Percentiles rank a stretch among this genome's conserved stretches.
Evolutionary conservation across 2,888 invertebrate genomes (phyloP).

Genomic region (Bedellia somnulentella): DNA sequence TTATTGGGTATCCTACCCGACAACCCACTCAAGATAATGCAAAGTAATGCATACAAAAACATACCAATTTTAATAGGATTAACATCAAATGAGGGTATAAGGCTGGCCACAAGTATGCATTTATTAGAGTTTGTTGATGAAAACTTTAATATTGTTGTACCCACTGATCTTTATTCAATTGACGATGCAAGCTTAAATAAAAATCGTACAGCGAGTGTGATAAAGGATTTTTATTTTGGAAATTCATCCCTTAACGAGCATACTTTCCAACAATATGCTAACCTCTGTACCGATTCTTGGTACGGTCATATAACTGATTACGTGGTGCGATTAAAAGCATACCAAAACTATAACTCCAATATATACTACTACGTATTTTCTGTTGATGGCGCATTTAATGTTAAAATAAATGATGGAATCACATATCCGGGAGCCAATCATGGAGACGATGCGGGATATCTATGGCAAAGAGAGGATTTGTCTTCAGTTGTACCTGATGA

Average conservation of each 20-base stretch:
- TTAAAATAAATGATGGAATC: constrained; percentile 1
- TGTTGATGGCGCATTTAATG: constrained; percentile 8
- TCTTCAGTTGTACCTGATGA: constrained; percentile 1
- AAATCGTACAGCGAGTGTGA: constrained; percentile 4
- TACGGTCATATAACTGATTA: constrained; percentile 9
- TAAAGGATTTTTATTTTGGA: constrained; percentile 8
- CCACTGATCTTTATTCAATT: constrained; percentile 6
- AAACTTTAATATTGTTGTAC: constrained; percentile 8
- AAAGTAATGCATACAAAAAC: constrained; percentile 1
- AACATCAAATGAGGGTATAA: constrained; percentile 8
- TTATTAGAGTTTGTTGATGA: constrained; percentile 6
- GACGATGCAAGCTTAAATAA: constrained; percentile 6
- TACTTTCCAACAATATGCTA: constrained; percentile 6
- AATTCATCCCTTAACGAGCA: background rate
- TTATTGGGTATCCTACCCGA: constrained; percentile 1
- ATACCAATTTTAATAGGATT: constrained; percentile 7
- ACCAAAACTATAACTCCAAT: background rate
- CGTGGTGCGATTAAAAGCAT: constrained; percentile 1
- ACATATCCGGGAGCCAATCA: constrained; percentile 6
- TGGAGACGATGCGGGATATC: constrained; percentile 8
- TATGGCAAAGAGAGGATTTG: constrained; percentile 3
- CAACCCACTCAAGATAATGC: constrained; percentile 6
- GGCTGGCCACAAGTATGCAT: constrained; percentile 5
- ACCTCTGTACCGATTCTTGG: constrained; percentile 8
- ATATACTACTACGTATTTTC: constrained; percentile 8